Evolutionary conservation across 1,140 invertebrate species (phyloP), one percentile per base, ranked within the genome.

Genomic region (Drosophila kurseongensis): DNA sequence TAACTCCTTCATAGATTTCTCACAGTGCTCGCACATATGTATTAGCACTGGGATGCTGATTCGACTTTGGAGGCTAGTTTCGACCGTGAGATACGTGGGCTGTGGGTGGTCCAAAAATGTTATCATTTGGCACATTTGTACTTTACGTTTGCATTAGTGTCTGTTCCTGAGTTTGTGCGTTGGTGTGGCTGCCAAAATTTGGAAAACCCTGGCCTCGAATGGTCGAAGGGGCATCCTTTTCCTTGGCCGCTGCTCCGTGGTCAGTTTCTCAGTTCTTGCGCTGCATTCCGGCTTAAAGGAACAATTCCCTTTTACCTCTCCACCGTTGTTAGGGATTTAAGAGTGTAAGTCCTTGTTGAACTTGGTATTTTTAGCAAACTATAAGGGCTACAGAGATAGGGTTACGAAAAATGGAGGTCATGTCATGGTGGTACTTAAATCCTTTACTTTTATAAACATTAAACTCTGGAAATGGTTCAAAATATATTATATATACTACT

Each of bases 121-220:
- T 86, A 85, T 86, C 83, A 85, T 86, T 78, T 78, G 65, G 63
- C 82, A 78, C 81, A 86, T 85, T 85, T 86, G 78, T 75, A 81
- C 52, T 81, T 81, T 72, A 76, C 74, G 52, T 68, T 44, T 65
- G 59, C 48, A 45, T n/a, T 47, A 35, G 40, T 44, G 57, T 47
- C 23, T 36, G 27, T 51, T 6, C 29, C 40, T 29, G 32, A 23
- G 52, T 35, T 13, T 54, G 42, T 45, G 41, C 12, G 18, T 56
- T 38, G 36, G 23, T 18, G n/a, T 13, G 58, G 44, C 44, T 16
- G 50, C 63, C 35, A 52, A 44, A 50, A 50, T 44, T 60, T 56
- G 13, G 45, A 36, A 29, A 44, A 10, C 36, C 36, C 41, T 23
- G 40, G 59, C 54, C 42, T 36, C 42, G 23, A 29, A 44, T 40